Evolutionary conservation across 2,797 vertebrate genomes (phyloP), one percentile per base, ranked within the genome.

Genomic region (Lithobates pipiens): DNA sequence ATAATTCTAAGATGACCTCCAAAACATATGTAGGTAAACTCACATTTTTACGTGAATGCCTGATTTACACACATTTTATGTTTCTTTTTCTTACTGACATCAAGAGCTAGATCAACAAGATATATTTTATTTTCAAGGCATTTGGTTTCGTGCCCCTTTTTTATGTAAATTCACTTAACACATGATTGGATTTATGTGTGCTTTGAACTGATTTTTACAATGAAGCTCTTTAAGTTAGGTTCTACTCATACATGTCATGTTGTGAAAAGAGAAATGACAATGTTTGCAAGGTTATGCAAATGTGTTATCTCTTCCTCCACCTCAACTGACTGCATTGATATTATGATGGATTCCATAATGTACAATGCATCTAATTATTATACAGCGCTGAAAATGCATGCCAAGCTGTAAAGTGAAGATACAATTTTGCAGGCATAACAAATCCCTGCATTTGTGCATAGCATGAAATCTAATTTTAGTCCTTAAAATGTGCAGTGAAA

Each of bases 401-500:
- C 11, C 13, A 11, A 63, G 70, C 70, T 82, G 36, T 75, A 65
- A 10, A 65, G 27, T 25, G 70, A 39, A 73, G 54, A 82, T 82
- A 74, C 71, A 65, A 67, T 72, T 80, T 73, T 81, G 10, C 8
- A 72, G 79, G 46, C 79, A 72, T 44, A 72, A 81, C 36, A 67
- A 80, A 54, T 72, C 54, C 80, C 67, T 82, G 57, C 72, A 82
- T 74, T 74, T 76, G 16, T 11, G 39, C 65, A 76, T 46, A 39
- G 79, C 69, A 73, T 81, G 34, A 42, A 81, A 81, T 81, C 79
- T 72, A 63, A 81, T 81, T 81, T 81, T 81, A 81, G 80, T 34
- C 32, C 16, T 57, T 69, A 29, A 76, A 83, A 83, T 13, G 27
- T 68, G 34, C 63, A 76, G 27, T 42, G 54, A 73, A 72, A 80